Conservation (phyloP, 2,888 invertebrate genomes). For the Acronicta aceris region DNA sequence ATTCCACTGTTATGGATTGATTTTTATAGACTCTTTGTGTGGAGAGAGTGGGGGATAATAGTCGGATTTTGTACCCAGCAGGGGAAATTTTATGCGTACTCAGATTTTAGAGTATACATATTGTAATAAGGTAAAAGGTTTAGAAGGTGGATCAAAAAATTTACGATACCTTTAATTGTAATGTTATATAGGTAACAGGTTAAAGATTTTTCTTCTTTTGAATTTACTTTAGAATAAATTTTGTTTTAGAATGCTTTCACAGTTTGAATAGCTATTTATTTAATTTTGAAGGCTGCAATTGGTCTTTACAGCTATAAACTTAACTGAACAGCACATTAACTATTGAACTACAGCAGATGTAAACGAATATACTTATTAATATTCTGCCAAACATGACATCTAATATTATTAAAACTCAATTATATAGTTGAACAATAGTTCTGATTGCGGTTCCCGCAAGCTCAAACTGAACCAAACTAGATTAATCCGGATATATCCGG, state of each 20-base stretch:
- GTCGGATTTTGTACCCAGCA: slow-evolving; percentile 2
- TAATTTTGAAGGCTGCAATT: too few species aligned
- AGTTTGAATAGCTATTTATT: too few species aligned
- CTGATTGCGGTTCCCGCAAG: slow-evolving; percentile 47
- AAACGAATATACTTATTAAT: neutral
- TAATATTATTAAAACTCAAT: slow-evolving; percentile 5
- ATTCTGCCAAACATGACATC: neutral
- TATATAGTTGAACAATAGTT: slow-evolving; percentile 36
- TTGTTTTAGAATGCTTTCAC: too few species aligned
- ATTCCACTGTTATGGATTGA: slow-evolving; percentile 74
- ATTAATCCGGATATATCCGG: slow-evolving; percentile 40
- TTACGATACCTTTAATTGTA: too few species aligned
- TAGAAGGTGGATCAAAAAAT: too few species aligned
- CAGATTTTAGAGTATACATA: slow-evolving; percentile 2
- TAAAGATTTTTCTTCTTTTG: too few species aligned
- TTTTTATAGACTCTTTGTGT: slow-evolving; percentile 67
- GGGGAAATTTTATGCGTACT: slow-evolving; percentile 21
- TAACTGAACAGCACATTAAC: too few species aligned
- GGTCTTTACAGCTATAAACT: too few species aligned
- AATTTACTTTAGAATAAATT: too few species aligned
- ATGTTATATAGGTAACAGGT: too few species aligned
- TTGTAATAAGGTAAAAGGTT: neutral
- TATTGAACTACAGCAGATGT: too few species aligned
- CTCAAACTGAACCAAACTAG: slow-evolving; percentile 35
- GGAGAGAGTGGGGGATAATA: slow-evolving; percentile 36